A percentile compares a stretch with the other conserved stretches of the same genome.
These are phyloP conservation scores for Odontothrips loti DNA, from an alignment of 2,888 invertebrate genomes.

Conservation along the genomic window DNA sequence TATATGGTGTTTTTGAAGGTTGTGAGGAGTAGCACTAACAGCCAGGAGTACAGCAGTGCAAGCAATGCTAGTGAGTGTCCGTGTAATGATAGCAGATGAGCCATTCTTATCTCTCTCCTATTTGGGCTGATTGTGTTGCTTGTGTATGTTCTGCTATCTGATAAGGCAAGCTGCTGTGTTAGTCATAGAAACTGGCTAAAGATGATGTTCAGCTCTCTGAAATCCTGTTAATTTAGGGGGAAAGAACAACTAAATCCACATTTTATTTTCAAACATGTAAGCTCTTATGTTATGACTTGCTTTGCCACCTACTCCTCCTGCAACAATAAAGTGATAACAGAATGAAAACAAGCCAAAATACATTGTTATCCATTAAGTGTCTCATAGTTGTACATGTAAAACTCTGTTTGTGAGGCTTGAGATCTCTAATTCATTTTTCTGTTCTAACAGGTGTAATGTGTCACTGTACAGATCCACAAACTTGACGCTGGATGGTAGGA, in stretches of 20 bases:
- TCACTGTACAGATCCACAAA: conserved; percentile 23
- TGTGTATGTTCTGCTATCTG: conserved; percentile 15
- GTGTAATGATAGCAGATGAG: conserved; percentile 21
- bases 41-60: not conserved
- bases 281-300: too few species aligned
- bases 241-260: not conserved
- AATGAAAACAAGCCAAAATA: too few species aligned
- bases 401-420: not conserved
- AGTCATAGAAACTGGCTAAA: conserved; percentile 22
- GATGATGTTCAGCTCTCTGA: not conserved
- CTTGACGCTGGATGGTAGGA: conserved; percentile 24
- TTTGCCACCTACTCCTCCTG: too few species aligned
- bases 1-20: not conserved
- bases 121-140: conserved; percentile 2
- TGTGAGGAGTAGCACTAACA: not conserved
- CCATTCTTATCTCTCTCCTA: not conserved
- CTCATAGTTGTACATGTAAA: too few species aligned
- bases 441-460: conserved; percentile 27
- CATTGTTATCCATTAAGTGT: too few species aligned
- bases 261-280: too few species aligned
- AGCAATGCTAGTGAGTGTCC: conserved; percentile 3
- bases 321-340: too few species aligned
- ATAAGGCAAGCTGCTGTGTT: not conserved
- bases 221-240: not conserved
- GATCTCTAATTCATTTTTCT: not conserved